Conservation (phyloP, 2,888 invertebrate species). For the Drosophila pegasa region DNA sequence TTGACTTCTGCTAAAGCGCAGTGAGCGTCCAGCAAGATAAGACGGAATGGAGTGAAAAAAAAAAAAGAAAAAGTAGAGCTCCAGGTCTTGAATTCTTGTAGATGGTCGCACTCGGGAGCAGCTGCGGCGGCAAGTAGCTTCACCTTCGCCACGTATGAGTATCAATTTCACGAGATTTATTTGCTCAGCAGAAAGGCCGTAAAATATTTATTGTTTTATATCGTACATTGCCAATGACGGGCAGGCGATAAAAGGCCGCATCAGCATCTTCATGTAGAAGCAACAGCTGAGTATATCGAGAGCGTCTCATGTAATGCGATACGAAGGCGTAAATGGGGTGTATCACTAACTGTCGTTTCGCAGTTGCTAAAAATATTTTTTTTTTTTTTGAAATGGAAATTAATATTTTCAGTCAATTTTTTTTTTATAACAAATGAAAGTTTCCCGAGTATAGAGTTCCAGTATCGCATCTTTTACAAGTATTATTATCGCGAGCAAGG, state of each 20-base stretch:
- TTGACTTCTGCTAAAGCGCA: not conserved
- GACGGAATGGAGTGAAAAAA: no score
- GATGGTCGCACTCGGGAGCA: not conserved
- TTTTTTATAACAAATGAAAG: no score
- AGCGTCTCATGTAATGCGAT: slow-evolving; percentile 37
- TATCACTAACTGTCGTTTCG: no score
- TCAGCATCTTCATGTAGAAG: slow-evolving; percentile 17
- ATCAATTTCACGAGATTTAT: slow-evolving; percentile 77
- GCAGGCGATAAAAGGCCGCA: slow-evolving; percentile 47
- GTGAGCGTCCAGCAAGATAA: no score
- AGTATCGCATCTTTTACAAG: no score
- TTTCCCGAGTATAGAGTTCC: no score
- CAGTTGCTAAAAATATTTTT: no score
- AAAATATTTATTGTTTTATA: slow-evolving; percentile 79
- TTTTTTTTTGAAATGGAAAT: no score
- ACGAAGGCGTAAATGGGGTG: slow-evolving; percentile 25
- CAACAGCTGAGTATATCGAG: slow-evolving; percentile 43
- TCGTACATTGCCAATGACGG: slow-evolving; percentile 65
- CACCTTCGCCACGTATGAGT: slow-evolving; percentile 29
- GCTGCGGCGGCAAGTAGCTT: not conserved
- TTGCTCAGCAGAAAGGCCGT: slow-evolving; percentile 65
- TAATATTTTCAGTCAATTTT: no score
- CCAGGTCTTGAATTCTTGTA: no score
- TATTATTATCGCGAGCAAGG: no score
- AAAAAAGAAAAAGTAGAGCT: no score